A percentile compares a stretch with the other conserved stretches of the same genome.
Conservation (phyloP, 2,888 invertebrate species). For the Pyrrhia umbra region DNA sequence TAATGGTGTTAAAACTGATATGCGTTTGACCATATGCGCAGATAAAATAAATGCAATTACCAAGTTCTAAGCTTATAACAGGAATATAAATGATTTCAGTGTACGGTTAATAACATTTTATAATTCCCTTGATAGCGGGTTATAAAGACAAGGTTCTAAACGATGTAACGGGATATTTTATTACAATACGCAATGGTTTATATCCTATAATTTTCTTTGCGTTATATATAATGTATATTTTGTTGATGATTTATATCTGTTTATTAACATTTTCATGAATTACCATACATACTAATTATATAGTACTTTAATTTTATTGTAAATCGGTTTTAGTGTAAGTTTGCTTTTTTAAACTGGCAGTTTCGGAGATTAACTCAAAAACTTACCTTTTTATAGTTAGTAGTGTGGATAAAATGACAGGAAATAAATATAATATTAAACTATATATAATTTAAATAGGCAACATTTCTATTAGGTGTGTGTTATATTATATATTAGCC, state of each 20-base stretch:
- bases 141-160: constrained; percentile 37
- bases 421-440: too few relatives aligned
- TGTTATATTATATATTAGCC: too few relatives aligned
- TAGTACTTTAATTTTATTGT: too few relatives aligned
- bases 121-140: constrained; percentile 38
- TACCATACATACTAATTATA: too few relatives aligned
- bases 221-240: constrained; percentile 18
- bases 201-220: constrained; percentile 23
- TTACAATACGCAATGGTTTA: constrained; percentile 31
- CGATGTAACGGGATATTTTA: constrained; percentile 29
- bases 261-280: neutral
- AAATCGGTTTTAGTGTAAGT: too few relatives aligned
- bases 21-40: neutral
- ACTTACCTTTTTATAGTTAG: too few relatives aligned
- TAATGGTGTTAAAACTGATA: neutral
- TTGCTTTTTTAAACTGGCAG: too few relatives aligned
- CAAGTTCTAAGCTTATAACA: constrained; percentile 35
- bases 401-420: too few relatives aligned
- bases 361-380: too few relatives aligned
- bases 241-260: constrained; percentile 8
- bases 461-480: neutral
- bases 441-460: too few relatives aligned
- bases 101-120: constrained; percentile 42
- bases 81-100: constrained; percentile 34
- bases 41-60: constrained; percentile 38